phyloP scores from a whole-genome alignment of 2,888 invertebrate genomes.

The Nomada fabriciana region DNA sequence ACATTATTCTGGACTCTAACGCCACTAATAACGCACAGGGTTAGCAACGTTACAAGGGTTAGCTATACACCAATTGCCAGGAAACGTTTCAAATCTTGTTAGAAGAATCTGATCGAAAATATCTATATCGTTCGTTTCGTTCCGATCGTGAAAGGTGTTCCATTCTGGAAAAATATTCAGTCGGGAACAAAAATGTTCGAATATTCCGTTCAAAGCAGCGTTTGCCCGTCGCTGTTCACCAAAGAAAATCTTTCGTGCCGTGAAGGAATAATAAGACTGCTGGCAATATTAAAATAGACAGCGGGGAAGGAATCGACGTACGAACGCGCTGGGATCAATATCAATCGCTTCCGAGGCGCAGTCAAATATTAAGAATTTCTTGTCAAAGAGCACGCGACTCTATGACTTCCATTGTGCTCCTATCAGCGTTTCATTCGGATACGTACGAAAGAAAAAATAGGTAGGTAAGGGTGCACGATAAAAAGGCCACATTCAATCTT shows the following conservation, averaged over 20 bases:
- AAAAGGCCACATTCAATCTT: background rate
- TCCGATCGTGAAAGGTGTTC: background rate
- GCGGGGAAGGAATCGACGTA: background rate
- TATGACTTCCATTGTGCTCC: conserved; percentile 30
- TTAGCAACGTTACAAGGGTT: no score
- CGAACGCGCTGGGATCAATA: conserved; percentile 17
- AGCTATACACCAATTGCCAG: no score
- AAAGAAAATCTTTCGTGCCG: background rate
- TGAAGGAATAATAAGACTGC: conserved; percentile 26
- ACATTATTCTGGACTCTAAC: no score
- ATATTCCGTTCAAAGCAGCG: background rate
- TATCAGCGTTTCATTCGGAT: conserved; percentile 10
- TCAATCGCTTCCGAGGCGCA: conserved; percentile 29
- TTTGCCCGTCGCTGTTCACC: conserved; percentile 1
- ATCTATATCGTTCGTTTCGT: background rate
- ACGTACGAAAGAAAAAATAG: background rate
- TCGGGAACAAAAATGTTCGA: background rate
- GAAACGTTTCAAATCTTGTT: no score
- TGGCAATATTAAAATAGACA: conserved; percentile 19
- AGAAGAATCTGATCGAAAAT: background rate
- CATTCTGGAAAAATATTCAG: background rate
- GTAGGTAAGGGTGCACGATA: background rate
- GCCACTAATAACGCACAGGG: no score
- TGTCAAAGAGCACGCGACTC: conserved; percentile 32
- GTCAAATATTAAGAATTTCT: conserved; percentile 44